A percentile compares a stretch with the other conserved stretches of the same genome.
phyloP scores from a whole-genome alignment of 2,797 vertebrate genomes.

The Pantherophis alleghaniensis region DNA sequence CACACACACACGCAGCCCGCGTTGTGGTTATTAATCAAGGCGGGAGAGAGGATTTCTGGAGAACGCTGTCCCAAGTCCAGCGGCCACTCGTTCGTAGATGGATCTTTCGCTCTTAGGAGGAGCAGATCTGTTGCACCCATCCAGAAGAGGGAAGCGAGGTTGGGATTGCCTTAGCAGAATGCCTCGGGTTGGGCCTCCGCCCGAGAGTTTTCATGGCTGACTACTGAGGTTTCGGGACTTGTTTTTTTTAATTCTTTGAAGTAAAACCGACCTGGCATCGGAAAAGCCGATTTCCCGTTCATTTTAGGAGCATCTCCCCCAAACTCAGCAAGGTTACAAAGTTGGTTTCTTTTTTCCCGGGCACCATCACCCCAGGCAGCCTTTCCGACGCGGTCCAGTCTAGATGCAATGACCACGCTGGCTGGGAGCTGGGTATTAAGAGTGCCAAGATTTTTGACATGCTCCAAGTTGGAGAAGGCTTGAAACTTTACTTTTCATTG shows the following conservation, averaged over 20 bases:
- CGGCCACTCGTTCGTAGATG: neutral
- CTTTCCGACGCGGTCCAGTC: neutral
- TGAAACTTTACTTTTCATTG: neutral
- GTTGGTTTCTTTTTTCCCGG: neutral
- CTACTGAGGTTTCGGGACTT: neutral
- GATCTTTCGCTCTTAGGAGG: neutral
- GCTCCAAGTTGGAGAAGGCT: neutral
- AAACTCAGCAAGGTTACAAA: too few relatives aligned
- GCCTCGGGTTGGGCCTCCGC: neutral
- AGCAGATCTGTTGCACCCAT: neutral
- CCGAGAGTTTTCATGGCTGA: neutral
- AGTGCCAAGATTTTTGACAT: neutral
- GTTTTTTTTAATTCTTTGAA: neutral
- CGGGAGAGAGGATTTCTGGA: neutral
- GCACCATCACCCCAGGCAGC: neutral
- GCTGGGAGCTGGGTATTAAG: neutral
- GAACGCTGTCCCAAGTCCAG: neutral
- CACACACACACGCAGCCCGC: fast-evolving
- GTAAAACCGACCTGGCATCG: neutral
- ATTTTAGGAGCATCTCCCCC: neutral
- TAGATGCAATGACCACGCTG: neutral
- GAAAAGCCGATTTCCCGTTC: neutral
- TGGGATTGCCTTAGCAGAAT: neutral
- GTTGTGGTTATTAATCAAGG: neutral
- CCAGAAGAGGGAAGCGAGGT: neutral